Percentiles rank a stretch among this genome's conserved stretches.
phyloP scores from a whole-genome alignment of 2,888 invertebrate species.

The Euphydryas editha region DNA sequence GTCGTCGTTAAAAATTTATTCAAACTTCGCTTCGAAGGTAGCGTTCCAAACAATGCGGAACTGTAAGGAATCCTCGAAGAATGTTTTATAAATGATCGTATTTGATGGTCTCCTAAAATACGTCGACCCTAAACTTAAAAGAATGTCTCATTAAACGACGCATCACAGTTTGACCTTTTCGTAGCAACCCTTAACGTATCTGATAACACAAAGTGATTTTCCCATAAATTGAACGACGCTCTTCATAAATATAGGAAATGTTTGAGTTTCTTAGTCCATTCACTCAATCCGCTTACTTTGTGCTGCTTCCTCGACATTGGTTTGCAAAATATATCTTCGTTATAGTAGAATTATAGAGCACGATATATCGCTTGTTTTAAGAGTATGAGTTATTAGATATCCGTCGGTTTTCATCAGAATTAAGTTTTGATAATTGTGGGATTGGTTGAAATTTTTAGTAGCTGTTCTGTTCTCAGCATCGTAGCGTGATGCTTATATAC shows the following conservation, averaged over 20 bases:
- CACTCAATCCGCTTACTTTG: conserved; percentile 16
- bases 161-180: conserved; percentile 28
- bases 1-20: conserved; percentile 33
- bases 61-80: conserved; percentile 28
- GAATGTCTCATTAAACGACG: conserved; percentile 40
- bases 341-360: neutral
- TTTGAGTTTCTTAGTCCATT: conserved; percentile 46
- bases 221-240: conserved; percentile 60
- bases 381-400: neutral
- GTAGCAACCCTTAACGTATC: conserved; percentile 40
- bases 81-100: conserved; percentile 35
- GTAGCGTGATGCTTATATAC: too few species aligned
- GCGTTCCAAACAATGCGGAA: conserved; percentile 33
- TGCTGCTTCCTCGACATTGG: neutral
- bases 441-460: too few species aligned
- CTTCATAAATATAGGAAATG: conserved; percentile 61
- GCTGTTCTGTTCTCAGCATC: too few species aligned
- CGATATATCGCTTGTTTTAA: neutral
- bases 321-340: neutral
- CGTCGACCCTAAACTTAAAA: conserved; percentile 38
- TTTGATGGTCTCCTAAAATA: conserved; percentile 38
- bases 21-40: conserved; percentile 37
- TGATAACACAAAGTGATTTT: conserved; percentile 61
- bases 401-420: neutral
- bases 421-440: neutral